Evolutionary conservation across 2,113 vertebrate species (phyloP).

Genomic region (Psettodes erumei): DNA sequence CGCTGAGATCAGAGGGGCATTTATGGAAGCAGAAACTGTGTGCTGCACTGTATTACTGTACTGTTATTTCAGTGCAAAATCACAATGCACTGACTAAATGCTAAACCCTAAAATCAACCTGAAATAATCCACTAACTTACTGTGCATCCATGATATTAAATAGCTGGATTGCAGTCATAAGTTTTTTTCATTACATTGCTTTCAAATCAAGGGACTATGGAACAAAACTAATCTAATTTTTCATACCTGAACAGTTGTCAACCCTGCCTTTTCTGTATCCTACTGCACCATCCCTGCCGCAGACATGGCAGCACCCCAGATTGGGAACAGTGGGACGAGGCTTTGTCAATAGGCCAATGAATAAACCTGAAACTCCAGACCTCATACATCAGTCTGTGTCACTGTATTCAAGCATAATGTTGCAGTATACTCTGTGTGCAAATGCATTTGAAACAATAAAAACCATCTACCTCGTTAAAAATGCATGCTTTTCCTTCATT

Average conservation of each 20-base stretch:
- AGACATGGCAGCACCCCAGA: constrained; percentile 43
- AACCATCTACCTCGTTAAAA: constrained; percentile 59
- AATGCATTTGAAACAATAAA: constrained; percentile 66
- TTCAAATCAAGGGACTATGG: constrained; percentile 27
- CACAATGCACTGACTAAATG: constrained; percentile 5
- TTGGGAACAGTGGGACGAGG: constrained; percentile 24
- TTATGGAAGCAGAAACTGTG: constrained; percentile 38
- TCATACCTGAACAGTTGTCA: constrained; percentile 44
- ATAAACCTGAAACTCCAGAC: constrained; percentile 62
- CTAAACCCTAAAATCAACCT: constrained; percentile 14
- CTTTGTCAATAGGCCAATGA: constrained; percentile 48
- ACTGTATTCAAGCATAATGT: constrained; percentile 77
- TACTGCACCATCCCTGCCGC: constrained; percentile 28
- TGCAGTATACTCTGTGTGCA: constrained; percentile 70
- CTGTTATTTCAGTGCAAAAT: constrained; percentile 29
- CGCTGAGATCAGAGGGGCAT: constrained; percentile 13
- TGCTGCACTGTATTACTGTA: constrained; percentile 15
- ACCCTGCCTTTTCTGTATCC: constrained; percentile 31
- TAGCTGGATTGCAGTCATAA: constrained; percentile 19
- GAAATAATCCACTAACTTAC: constrained; percentile 1
- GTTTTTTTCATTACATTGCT: constrained; percentile 36
- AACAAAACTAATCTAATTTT: constrained; percentile 24
- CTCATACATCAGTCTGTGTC: constrained; percentile 47
- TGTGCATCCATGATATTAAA: constrained; percentile 26
- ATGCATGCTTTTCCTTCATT: constrained; percentile 57